Percentiles rank a stretch among this genome's conserved stretches.
Evolutionary conservation across 2,113 vertebrate species (phyloP).

Genomic region (Neoarius graeffei): DNA sequence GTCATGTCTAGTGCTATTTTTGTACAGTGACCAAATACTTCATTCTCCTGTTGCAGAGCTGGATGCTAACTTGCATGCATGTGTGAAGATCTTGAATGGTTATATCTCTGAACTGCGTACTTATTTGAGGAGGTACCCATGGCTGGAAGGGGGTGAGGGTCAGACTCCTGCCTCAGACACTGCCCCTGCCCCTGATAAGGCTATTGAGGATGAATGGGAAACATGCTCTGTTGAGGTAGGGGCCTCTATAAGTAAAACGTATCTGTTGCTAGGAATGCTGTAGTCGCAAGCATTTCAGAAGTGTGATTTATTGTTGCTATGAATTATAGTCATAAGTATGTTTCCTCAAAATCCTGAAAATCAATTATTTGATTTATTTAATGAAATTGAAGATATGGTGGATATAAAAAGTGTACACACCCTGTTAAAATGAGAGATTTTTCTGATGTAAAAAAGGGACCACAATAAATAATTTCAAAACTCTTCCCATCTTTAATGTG

Average conservation of each 20-base stretch:
- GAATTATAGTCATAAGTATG: background rate
- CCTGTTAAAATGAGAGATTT: too few species aligned
- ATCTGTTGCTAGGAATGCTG: background rate
- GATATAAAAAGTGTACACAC: too few species aligned
- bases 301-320: background rate
- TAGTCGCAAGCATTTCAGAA: background rate
- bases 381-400: too few species aligned
- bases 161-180: background rate
- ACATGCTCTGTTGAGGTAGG: conserved; percentile 64
- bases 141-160: conserved; percentile 23
- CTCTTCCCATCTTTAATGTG: too few species aligned
- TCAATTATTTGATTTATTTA: background rate
- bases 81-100: conserved; percentile 77
- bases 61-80: conserved; percentile 73
- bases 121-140: conserved; percentile 86
- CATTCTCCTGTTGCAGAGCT: conserved; percentile 70
- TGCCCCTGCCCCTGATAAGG: background rate
- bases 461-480: too few species aligned
- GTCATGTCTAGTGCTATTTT: background rate
- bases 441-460: too few species aligned
- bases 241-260: background rate
- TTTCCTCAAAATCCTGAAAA: too few species aligned
- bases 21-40: background rate
- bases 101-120: conserved; percentile 83
- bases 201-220: conserved; percentile 57